Evolutionary conservation across 2,888 invertebrate genomes (phyloP).

Genomic region (Druceiella hillmani): DNA sequence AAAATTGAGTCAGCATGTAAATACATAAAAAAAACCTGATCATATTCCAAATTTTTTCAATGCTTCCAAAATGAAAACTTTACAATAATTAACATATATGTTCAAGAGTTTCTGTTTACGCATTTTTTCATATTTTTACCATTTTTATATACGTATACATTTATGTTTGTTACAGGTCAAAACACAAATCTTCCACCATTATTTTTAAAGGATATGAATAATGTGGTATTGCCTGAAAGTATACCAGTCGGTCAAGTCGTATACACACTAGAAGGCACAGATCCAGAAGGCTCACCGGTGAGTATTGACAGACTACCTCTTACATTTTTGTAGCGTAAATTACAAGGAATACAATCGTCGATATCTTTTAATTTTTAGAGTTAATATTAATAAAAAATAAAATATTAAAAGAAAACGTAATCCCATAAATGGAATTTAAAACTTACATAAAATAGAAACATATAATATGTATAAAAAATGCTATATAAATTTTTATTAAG

Average conservation of each 20-base stretch:
- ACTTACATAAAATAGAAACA: too few relatives aligned
- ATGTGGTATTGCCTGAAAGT: constrained; percentile 70
- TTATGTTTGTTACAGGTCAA: too few relatives aligned
- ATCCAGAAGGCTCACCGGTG: constrained; percentile 75
- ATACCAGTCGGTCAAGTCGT: constrained; percentile 73
- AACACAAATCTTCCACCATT: constrained; percentile 66
- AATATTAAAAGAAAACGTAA: background rate
- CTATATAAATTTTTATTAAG: too few relatives aligned
- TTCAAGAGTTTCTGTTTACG: too few relatives aligned
- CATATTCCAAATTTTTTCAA: too few relatives aligned
- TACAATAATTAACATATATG: too few relatives aligned
- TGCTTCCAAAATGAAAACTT: too few relatives aligned
- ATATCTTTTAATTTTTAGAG: background rate
- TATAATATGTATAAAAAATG: too few relatives aligned
- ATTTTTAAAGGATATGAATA: constrained; percentile 72
- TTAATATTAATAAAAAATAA: background rate
- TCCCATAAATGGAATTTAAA: constrained; percentile 3
- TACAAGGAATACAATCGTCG: background rate
- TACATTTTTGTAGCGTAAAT: background rate
- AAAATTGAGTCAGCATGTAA: too few relatives aligned
- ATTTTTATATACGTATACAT: too few relatives aligned
- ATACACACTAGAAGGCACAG: constrained; percentile 71
- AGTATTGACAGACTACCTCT: constrained; percentile 28
- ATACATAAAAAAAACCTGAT: too few relatives aligned
- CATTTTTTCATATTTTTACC: too few relatives aligned